Evolutionary conservation across 2,888 invertebrate genomes (phyloP), one percentile per base, ranked within the genome.

Genomic region (Arrhopalites spinosus): DNA sequence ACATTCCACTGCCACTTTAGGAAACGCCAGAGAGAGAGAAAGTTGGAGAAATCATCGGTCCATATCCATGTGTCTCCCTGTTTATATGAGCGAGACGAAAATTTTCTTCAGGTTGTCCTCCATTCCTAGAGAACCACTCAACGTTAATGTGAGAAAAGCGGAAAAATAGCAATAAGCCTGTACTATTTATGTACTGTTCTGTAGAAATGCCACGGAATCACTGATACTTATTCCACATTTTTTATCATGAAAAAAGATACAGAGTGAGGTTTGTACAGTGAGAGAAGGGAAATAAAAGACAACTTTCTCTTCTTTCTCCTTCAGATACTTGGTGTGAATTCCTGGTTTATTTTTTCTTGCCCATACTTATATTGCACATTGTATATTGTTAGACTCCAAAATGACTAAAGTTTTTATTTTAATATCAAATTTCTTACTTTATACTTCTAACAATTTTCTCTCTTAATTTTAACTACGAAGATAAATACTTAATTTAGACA

Each of bases 151-250:
- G 36, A 11, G 36, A 50, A 17, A 5, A 50, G 50, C n/a, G 17
- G n/a, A 15, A 50, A 50, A 50, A 50, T 50, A n/a, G 50, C 50
- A 50, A 50, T 50, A 50, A 50, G 50, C n/a, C 50, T 50, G 50
- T 50, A 50, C 17, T 50, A n/a, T 50, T 2, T 15, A 50, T 50
- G 50, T 15, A 50, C 3, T 3, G 3, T n/a, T 50, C 8, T 7
- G 36, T 7, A 36, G 36, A 36, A 36, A 36, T 7, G 36, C 36
- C 36, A 36, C 11, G 3, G 36, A 36, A 36, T 36, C 36, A 36
- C 36, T 7, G 36, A 50, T 15, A 50, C n/a, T n/a, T 50, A 50
- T 50, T 50, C 2, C 50, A n/a, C 3, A 15, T 15, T n/a, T 50
- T 50, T 15, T 50, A n/a, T 50, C 15, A n/a, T n/a, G 17, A 50